A percentile compares a stretch with the other conserved stretches of the same genome.
Evolutionary conservation across 30 jellyfish, hydroid and myxozoan genomes (phyloP).

Genomic region (Aurelia aurita complex sp. Pacific): DNA sequence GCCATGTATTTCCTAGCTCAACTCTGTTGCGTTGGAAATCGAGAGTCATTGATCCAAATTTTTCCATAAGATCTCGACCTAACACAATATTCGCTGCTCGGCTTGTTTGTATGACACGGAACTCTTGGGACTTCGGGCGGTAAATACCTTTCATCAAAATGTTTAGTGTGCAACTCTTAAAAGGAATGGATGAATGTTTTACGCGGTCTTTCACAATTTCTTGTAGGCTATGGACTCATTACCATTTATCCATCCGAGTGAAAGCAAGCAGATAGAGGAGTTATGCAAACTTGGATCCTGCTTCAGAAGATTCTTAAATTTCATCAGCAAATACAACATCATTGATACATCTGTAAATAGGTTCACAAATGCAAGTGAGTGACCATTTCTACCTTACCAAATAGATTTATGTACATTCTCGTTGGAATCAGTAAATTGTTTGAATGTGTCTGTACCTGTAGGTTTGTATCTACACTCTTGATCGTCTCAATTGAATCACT

Average conservation of each 20-base stretch:
- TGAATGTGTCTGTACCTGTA: too few relatives aligned
- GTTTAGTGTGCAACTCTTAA: too few relatives aligned
- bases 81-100: too few relatives aligned
- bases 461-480: too few relatives aligned
- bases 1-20: too few relatives aligned
- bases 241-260: constrained; percentile 90
- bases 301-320: constrained; percentile 50
- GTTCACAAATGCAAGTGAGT: constrained; percentile 48
- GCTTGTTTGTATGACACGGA: background rate
- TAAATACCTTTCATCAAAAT: background rate
- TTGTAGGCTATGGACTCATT: constrained; percentile 70
- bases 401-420: too few relatives aligned
- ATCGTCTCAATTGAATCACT: too few relatives aligned
- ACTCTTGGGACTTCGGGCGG: background rate
- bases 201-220: background rate
- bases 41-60: too few relatives aligned
- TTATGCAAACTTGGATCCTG: constrained; percentile 82
- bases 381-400: background rate
- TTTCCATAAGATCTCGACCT: background rate
- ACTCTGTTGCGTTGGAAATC: too few relatives aligned
- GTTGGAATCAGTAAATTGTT: too few relatives aligned
- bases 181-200: too few relatives aligned
- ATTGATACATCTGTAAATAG: constrained; percentile 60
- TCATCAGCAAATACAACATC: constrained; percentile 63
- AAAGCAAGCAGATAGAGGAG: constrained; percentile 59